Evolutionary conservation across 2,797 vertebrate species (phyloP).

Genomic region (Graptemys geographica): DNA sequence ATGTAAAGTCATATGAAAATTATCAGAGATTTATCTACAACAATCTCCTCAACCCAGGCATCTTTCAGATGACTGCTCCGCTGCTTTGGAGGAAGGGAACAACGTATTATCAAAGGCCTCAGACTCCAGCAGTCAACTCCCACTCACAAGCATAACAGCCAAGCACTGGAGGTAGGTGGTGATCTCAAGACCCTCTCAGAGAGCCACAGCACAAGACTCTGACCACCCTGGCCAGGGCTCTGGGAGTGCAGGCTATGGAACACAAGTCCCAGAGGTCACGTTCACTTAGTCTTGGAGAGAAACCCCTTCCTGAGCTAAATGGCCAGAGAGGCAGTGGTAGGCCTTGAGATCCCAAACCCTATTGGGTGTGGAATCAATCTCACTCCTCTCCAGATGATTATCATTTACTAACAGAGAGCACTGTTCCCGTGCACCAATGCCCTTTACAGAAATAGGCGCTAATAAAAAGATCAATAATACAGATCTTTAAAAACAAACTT

Average conservation of each 20-base stretch:
- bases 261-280: not conserved
- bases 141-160: not conserved
- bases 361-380: rapidly evolving
- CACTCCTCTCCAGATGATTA: not conserved
- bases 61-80: not conserved
- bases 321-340: rapidly evolving
- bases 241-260: not conserved
- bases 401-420: not conserved
- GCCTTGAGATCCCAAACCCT: rapidly evolving
- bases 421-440: rapidly evolving
- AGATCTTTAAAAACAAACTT: rapidly evolving
- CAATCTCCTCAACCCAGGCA: not conserved
- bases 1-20: too few relatives aligned
- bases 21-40: too few relatives aligned
- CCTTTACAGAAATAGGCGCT: rapidly evolving
- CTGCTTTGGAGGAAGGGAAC: not conserved
- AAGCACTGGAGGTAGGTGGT: not conserved
- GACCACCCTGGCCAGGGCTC: rapidly evolving
- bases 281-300: not conserved
- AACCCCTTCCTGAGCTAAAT: not conserved
- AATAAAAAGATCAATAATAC: not conserved
- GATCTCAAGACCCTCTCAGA: not conserved
- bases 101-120: not conserved
- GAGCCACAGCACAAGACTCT: not conserved
- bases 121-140: not conserved